Evolutionary conservation across 2,888 invertebrate genomes (phyloP), one percentile per base, ranked within the genome.

Genomic region (Caenorhabditis macrosperma): DNA sequence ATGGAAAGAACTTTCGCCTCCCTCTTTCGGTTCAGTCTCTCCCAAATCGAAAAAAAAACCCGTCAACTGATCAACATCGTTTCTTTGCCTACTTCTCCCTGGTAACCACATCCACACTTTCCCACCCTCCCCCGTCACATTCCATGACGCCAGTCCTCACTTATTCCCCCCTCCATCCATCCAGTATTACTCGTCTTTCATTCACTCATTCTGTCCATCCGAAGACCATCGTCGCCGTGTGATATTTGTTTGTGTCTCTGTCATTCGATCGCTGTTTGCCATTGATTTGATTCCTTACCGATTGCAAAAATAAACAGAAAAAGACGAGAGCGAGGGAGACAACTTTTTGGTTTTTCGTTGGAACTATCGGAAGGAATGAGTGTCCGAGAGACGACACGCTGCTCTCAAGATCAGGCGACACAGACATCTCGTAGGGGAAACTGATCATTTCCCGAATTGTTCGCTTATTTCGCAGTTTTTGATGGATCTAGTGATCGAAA

Each of bases 221-320:
- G 17, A 38, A 26, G 38, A 54, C 44, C 50, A 17, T 57, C 46
- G 57, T n/a, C n/a, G n/a, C n/a, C n/a, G n/a, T 41, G 30, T 41
- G 33, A 24, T 64, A 30, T 46, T 44, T 64, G 26, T 52, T 24
- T 50, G 30, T 66, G 15, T 68, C n/a, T 55, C 1, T 17, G 26
- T 28, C 41, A 2, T 28, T n/a, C 24, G 7, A 20, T 52, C 52
- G 33, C 44, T 63, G 7, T 41, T 20, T 35, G n/a, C n/a, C 41
- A 57, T 71, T 60, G 60, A 55, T 72, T 72, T 57, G 64, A 63
- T 72, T 72, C 64, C 28, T 57, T 48, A 63, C 59, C 64, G 64
- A 60, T 20, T 38, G 7, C 15, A 41, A 72, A 57, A 63, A 72
- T 64, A 72, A 72, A 72, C 50, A 72, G 57, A 64, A 30, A 61